Base-by-base conservation (phyloP, 2,888 invertebrate species). In the Agrotis segetum region DNA sequence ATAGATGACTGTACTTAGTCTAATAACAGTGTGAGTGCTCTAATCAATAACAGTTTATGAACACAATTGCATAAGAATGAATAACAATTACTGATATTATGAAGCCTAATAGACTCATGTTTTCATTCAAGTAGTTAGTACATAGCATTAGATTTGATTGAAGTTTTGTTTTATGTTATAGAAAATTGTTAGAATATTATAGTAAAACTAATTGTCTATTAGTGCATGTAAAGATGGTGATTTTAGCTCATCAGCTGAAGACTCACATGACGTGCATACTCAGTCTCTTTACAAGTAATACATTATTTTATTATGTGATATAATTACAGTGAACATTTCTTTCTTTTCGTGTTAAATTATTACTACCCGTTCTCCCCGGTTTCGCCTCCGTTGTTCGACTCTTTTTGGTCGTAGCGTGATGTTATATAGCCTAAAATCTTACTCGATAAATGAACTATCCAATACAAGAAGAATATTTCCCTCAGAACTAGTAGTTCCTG, bases 141-240 rank as follows among this genome's bases (percentile, higher is more conserved):
- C n/a, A n/a, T n/a, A 21, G 1, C n/a, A 47, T 71, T 11, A 19
- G 6, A 17, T 14, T 24, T 58, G 0, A 47, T 17, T 40, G 4
- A 9, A 4, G 2, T 55, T 58, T 47, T 49, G 9, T 44, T 69
- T n/a, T 50, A 21, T 29, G 44, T 29, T 44, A 19, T 4, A 47
- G 14, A 72, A 44, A 19, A 17, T 70, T 49, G 5, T 4, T 19
- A 14, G 14, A 21, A 46, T 29, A 34, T 68, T 67, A 9, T 55
- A 6, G 11, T 24, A 9, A 13, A 17, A 40, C 11, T 13, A 29
- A 13, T 50, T 73, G 7, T 3, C 17, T 5, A 44, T 71, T 19
- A 44, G 0, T 7, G 19, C 21, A 17, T 16, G 21, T 49, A 65
- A 34, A 44, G 46, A 56, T 0, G 29, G 17, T 55, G 40, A 53